These are phyloP conservation scores for Brachionus manjavacas DNA, from an alignment of 1,140 invertebrate genomes.

Conservation along the genomic window DNA sequence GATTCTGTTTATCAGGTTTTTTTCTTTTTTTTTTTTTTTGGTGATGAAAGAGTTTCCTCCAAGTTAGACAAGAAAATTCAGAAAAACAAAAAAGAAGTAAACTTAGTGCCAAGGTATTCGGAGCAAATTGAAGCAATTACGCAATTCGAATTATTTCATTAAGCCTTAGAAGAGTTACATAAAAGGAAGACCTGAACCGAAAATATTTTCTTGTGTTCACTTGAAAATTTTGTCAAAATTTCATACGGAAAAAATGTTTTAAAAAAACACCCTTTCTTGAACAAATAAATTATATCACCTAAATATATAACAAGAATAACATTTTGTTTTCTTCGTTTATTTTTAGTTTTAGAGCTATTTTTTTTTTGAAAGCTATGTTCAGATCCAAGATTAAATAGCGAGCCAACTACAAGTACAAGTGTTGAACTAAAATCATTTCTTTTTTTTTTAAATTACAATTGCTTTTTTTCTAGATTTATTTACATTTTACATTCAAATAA, in stretches of 20 bases:
- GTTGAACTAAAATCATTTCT: not conserved
- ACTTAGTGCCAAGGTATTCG: constrained; percentile 7
- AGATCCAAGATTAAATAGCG: not conserved
- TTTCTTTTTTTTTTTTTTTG: not conserved
- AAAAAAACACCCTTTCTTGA: not conserved
- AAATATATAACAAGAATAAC: not conserved
- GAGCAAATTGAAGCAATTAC: constrained; percentile 9
- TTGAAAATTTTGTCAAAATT: constrained; percentile 21
- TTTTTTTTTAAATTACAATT: not conserved
- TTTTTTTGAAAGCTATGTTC: not conserved
- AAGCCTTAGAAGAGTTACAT: constrained; percentile 24
- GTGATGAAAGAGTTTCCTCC: not conserved
- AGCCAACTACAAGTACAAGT: not conserved
- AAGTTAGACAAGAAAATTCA: not conserved
- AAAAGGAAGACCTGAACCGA: not conserved
- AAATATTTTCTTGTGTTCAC: constrained; percentile 8
- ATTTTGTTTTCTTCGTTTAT: not conserved
- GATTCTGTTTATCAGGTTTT: not conserved
- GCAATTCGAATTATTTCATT: constrained; percentile 7
- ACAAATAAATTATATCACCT: constrained; percentile 27
- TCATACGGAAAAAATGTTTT: not conserved
- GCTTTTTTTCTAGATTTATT: not conserved
- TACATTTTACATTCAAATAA: not conserved
- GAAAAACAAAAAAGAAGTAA: not conserved
- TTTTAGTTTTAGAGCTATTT: not conserved